Percentiles rank a stretch among this genome's conserved stretches.
phyloP scores from a whole-genome alignment of 2,888 invertebrate species.

The Acronicta alni region DNA sequence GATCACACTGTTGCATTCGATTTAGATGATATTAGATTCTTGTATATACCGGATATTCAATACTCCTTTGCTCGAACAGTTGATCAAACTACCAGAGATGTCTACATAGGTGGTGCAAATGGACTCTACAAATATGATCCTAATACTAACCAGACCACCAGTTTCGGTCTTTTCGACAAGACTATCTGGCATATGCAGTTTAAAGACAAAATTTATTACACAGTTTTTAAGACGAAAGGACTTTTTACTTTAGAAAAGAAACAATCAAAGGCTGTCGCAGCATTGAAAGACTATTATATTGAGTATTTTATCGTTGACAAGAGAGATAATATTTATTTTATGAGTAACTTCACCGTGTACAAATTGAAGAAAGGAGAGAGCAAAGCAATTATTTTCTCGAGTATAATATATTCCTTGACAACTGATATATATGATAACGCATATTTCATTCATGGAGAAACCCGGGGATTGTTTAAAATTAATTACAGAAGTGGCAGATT shows the following conservation, averaged over 20 bases:
- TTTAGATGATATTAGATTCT: slow-evolving; percentile 67
- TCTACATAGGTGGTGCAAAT: slow-evolving; percentile 71
- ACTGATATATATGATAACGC: slow-evolving; percentile 71
- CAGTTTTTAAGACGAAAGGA: slow-evolving; percentile 67
- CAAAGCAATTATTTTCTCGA: slow-evolving; percentile 63
- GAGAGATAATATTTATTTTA: slow-evolving; percentile 72
- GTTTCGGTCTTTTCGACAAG: slow-evolving; percentile 66
- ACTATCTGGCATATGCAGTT: slow-evolving; percentile 79
- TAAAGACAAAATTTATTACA: slow-evolving; percentile 71
- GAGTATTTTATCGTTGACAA: slow-evolving; percentile 79
- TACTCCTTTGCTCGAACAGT: slow-evolving; percentile 77
- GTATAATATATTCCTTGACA: slow-evolving; percentile 69
- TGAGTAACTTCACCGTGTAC: slow-evolving; percentile 68
- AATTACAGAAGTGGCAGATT: slow-evolving; percentile 64
- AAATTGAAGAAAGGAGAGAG: slow-evolving; percentile 69
- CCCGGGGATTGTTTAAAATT: slow-evolving; percentile 71
- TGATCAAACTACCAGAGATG: slow-evolving; percentile 68
- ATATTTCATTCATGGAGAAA: slow-evolving; percentile 72
- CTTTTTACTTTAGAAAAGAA: slow-evolving; percentile 66
- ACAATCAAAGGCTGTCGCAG: slow-evolving; percentile 59
- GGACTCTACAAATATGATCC: slow-evolving; percentile 73
- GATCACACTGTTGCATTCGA: slow-evolving; percentile 74
- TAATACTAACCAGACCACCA: slow-evolving; percentile 58
- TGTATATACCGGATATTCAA: slow-evolving; percentile 64
- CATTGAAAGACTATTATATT: slow-evolving; percentile 67